A percentile compares a stretch with the other conserved stretches of the same genome.
phyloP scores from a whole-genome alignment of 2,797 vertebrate genomes.

The Urophycis tenuis region DNA sequence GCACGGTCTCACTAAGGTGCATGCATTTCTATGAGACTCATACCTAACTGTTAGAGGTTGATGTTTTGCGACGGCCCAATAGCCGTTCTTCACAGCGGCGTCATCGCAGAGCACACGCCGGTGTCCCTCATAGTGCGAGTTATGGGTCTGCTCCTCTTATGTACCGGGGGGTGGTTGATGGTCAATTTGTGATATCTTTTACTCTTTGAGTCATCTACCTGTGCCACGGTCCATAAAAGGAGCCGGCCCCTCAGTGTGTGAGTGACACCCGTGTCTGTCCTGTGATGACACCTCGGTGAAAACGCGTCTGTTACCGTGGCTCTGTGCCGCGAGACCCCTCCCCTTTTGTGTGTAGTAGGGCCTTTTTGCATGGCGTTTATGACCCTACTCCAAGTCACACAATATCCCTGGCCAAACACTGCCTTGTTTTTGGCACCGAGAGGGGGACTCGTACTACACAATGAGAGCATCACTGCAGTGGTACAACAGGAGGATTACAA shows the following conservation, averaged over 20 bases:
- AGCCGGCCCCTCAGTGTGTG: neutral
- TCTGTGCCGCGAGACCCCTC: constrained; percentile 14
- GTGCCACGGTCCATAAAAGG: neutral
- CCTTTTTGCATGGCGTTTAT: constrained; percentile 66
- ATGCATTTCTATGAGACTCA: neutral
- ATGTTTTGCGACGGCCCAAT: neutral
- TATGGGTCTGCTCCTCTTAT: neutral
- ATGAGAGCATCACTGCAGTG: neutral
- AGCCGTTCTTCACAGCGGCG: neutral
- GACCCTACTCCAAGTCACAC: constrained; percentile 48
- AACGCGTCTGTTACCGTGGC: constrained; percentile 12
- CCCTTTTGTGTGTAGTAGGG: constrained; percentile 47
- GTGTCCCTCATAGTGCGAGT: neutral
- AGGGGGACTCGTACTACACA: neutral
- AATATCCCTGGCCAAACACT: constrained; percentile 61
- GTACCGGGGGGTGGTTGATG: neutral
- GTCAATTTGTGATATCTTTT: neutral
- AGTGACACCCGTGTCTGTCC: neutral
- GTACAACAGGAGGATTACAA: neutral
- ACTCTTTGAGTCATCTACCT: neutral
- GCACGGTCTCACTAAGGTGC: neutral
- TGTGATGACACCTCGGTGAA: constrained; percentile 21
- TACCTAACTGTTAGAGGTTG: neutral
- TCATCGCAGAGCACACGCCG: neutral
- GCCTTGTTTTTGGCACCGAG: constrained; percentile 1